These are phyloP conservation scores for Acromyrmex charruanus DNA, from an alignment of 1,140 invertebrate species.

Conservation along the genomic window DNA sequence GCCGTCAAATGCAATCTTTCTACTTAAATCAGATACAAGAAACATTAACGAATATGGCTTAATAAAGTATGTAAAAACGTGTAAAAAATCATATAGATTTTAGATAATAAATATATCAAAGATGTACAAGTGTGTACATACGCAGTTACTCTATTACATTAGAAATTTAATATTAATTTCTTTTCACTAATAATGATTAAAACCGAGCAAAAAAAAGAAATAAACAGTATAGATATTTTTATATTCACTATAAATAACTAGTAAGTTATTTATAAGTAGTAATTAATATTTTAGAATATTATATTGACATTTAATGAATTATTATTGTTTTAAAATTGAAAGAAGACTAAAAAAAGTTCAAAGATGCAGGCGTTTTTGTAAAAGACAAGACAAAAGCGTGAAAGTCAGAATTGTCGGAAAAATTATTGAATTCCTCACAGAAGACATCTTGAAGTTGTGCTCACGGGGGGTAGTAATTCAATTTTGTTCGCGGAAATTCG, in stretches of 20 bases:
- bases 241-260: neutral
- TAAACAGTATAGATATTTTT: neutral
- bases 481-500: constrained; percentile 64
- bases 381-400: constrained; percentile 34
- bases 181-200: neutral
- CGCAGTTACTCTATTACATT: neutral
- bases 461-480: constrained; percentile 55
- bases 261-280: no score
- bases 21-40: constrained; percentile 5
- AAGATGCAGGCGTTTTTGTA: neutral
- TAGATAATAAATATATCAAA: neutral
- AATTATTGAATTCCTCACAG: constrained; percentile 66
- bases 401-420: constrained; percentile 49
- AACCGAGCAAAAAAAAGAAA: neutral
- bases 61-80: neutral
- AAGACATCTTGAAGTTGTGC: constrained; percentile 59
- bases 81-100: neutral
- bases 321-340: neutral
- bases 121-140: no score
- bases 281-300: neutral
- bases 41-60: neutral
- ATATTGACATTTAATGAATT: neutral
- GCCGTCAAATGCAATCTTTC: constrained; percentile 3
- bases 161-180: neutral
- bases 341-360: neutral